phyloP scores from a whole-genome alignment of 2,888 invertebrate species.

The Platynereis dumerilii region DNA sequence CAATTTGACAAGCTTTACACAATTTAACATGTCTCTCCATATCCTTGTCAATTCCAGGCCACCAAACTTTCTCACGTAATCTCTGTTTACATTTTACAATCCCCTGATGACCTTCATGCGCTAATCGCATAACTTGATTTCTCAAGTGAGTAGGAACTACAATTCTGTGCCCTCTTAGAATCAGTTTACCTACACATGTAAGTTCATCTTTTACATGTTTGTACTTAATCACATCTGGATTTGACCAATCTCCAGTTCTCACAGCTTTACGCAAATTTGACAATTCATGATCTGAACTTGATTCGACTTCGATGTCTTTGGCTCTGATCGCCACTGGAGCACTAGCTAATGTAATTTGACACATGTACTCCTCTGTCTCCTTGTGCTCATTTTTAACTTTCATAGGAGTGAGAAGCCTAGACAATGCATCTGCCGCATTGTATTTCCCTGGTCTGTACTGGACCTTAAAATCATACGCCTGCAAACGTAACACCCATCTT shows the following conservation, averaged over 20 bases:
- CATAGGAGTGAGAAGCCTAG: background rate
- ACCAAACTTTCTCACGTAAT: constrained; percentile 23
- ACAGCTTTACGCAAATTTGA: background rate
- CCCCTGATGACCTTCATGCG: constrained; percentile 22
- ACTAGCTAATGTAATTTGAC: background rate
- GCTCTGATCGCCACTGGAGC: background rate
- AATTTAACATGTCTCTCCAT: constrained; percentile 5
- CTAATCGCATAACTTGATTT: background rate
- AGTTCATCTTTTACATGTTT: too few species aligned
- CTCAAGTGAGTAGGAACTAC: background rate
- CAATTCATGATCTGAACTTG: background rate
- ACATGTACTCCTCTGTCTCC: background rate
- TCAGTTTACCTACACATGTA: too few species aligned
- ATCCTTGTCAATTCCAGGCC: constrained; percentile 3
- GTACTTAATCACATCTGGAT: background rate
- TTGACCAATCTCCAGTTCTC: background rate
- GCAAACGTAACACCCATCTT: constrained; percentile 38
- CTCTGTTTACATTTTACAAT: constrained; percentile 7
- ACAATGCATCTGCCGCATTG: constrained; percentile 26
- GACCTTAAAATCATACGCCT: constrained; percentile 30
- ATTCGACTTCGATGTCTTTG: background rate
- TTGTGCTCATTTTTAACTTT: background rate
- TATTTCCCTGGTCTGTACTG: constrained; percentile 33
- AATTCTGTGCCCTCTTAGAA: background rate
- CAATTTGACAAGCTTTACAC: constrained; percentile 6